Evolutionary conservation across 2,113 vertebrate species (phyloP).

Genomic region (Dendropsophus ebraccatus): DNA sequence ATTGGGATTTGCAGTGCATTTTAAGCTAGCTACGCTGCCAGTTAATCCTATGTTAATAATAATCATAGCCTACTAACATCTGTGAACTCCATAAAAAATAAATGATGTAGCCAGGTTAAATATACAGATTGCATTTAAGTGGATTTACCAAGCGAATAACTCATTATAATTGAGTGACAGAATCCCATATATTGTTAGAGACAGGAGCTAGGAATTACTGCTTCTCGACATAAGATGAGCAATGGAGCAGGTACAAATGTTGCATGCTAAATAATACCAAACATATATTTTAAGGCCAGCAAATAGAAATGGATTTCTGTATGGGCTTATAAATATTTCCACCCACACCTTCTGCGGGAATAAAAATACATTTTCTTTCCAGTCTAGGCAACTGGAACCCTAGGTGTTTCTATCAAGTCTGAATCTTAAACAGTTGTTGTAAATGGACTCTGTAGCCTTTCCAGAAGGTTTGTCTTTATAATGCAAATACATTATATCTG

Average conservation of each 20-base stretch:
- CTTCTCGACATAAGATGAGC: background rate
- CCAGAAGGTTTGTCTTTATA: background rate
- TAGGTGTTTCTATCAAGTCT: background rate
- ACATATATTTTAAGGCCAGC: background rate
- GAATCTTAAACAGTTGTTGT: background rate
- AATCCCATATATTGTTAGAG: background rate
- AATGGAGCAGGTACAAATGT: background rate
- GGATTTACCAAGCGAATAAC: background rate
- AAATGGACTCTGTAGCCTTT: background rate
- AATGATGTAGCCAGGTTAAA: background rate
- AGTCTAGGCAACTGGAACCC: background rate
- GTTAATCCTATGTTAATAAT: background rate
- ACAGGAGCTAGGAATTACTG: background rate
- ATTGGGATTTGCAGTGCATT: background rate
- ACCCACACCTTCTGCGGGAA: background rate
- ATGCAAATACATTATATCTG: background rate
- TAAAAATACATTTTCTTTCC: constrained; percentile 1
- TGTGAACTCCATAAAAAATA: background rate
- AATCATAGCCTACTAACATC: background rate
- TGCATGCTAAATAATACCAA: background rate
- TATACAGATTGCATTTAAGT: background rate
- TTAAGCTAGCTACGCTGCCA: background rate
- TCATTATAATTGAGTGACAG: background rate
- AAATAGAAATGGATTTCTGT: background rate
- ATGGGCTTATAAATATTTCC: background rate